Percentiles rank a stretch among this genome's conserved stretches.
Evolutionary conservation across 2,797 vertebrate species (phyloP).

Genomic region (Melanotaenia pygmaea): DNA sequence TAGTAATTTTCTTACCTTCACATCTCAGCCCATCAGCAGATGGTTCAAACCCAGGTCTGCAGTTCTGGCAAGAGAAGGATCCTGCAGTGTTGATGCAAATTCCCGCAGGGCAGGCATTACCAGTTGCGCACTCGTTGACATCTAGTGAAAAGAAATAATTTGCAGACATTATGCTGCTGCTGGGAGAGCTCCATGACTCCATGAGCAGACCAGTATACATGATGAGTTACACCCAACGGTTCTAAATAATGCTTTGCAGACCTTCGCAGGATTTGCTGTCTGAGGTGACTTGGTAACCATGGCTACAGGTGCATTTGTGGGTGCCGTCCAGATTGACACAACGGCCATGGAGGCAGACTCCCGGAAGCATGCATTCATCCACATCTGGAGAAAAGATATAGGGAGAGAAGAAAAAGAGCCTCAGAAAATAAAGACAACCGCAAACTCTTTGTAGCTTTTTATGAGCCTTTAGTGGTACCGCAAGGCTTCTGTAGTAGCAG

Average conservation of each 20-base stretch:
- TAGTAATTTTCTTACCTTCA: conserved; percentile 81
- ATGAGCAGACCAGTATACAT: conserved; percentile 24
- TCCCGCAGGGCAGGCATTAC: conserved; percentile 77
- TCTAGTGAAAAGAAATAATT: conserved; percentile 72
- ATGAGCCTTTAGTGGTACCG: conserved; percentile 29
- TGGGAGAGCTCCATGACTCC: conserved; percentile 26
- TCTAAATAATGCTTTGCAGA: conserved; percentile 75
- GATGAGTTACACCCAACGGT: conserved; percentile 57
- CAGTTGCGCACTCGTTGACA: conserved; percentile 77
- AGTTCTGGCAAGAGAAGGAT: conserved; percentile 86
- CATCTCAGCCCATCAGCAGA: conserved; percentile 85
- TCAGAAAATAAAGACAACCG: conserved; percentile 42
- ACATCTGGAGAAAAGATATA: conserved; percentile 79
- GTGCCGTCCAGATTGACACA: conserved; percentile 90
- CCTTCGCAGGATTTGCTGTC: conserved; percentile 88
- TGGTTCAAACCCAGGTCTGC: conserved; percentile 80
- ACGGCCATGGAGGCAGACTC: conserved; percentile 83
- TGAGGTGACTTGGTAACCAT: conserved; percentile 82
- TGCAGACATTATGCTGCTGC: conserved; percentile 54
- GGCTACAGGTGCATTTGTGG: conserved; percentile 87
- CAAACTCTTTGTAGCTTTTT: conserved; percentile 50
- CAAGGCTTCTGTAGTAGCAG: conserved; percentile 51
- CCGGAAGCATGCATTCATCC: conserved; percentile 85
- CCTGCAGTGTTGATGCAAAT: conserved; percentile 88
- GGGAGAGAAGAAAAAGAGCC: conserved; percentile 1